A percentile compares a stretch with the other conserved stretches of the same genome.
Evolutionary conservation across 92 coral and sea anemone species (phyloP).

Genomic region (Phenganax stokvisi): DNA sequence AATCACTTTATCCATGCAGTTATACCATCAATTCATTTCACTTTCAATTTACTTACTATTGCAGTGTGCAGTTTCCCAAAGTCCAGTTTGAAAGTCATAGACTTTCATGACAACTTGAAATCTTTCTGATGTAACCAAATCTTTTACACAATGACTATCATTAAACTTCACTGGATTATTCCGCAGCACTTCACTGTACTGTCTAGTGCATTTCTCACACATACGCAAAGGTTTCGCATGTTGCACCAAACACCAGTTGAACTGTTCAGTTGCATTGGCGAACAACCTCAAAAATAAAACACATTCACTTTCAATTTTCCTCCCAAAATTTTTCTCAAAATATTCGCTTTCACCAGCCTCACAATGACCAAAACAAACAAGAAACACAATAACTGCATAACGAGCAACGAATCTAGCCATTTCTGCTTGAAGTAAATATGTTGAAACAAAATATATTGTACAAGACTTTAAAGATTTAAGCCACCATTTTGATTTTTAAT

Average conservation of each 20-base stretch:
- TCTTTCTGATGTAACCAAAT: conserved; percentile 29
- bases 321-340: background rate
- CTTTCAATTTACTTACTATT: conserved; percentile 10
- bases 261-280: conserved; percentile 21
- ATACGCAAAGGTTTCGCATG: conserved; percentile 39
- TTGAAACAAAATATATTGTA: too few relatives aligned
- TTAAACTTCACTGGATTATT: conserved; percentile 17
- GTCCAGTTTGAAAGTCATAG: conserved; percentile 37
- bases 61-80: conserved; percentile 31
- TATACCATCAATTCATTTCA: background rate
- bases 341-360: background rate
- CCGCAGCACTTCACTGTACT: conserved; percentile 1
- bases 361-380: too few relatives aligned
- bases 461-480: too few relatives aligned
- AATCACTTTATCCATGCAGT: background rate
- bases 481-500: too few relatives aligned
- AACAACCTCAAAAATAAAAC: background rate
- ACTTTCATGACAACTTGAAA: conserved; percentile 34
- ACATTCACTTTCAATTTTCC: conserved; percentile 11
- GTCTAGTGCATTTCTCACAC: conserved; percentile 23
- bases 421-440: too few relatives aligned
- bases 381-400: too few relatives aligned
- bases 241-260: conserved; percentile 25
- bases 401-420: too few relatives aligned
- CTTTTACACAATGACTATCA: conserved; percentile 19